Evolutionary conservation across 1,140 invertebrate species (phyloP), one percentile per base, ranked within the genome.

Genomic region (Kradibia gibbosae): DNA sequence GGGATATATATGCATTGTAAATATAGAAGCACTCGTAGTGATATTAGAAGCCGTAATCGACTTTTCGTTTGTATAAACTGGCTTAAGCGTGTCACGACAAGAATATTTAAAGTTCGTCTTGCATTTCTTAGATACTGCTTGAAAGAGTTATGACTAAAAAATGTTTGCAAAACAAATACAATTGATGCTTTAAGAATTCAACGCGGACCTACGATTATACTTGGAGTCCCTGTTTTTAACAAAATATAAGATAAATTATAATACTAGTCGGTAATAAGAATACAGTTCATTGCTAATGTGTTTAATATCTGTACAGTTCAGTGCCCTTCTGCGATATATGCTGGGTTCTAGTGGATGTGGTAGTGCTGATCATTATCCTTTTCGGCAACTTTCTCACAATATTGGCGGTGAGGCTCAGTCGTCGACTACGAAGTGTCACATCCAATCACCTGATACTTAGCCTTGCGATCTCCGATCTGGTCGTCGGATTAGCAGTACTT

Each of bases 401-500:
- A 78, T 90, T 94, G 74, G 95, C 95, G 0, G 93, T 96, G 8
- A 92, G 93, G 70, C 90, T 94, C 78, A 94, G 93, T 85, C 92
- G 94, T 42, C 92, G 93, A 53, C 89, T 95, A 1, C 93, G 94
- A 10, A 93, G 91, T 55, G 87, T 94, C 42, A 92, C 94, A 3
- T 94, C 94, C 42, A 96, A 95, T 90, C 92, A 94, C 73, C 95
- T 96, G 88, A 93, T 96, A 57, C 90, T 95, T 39, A 95, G 94
- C 84, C 88, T 96, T 77, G 95, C 95, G 22, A 91, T 95, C 62
- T 95, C 95, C 1, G 95, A 96, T 87, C 90, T 95, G 4, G 90
- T 95, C 85, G 95, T 96, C 10, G 95, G 95, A 1, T 84, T 95
- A 3, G 94, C 94, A 1, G 88, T 96, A 77, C 95, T 95, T 15